Percentiles rank a stretch among this genome's conserved stretches.
phyloP scores from a whole-genome alignment of 2,888 invertebrate species.

The Drosophila conformis region DNA sequence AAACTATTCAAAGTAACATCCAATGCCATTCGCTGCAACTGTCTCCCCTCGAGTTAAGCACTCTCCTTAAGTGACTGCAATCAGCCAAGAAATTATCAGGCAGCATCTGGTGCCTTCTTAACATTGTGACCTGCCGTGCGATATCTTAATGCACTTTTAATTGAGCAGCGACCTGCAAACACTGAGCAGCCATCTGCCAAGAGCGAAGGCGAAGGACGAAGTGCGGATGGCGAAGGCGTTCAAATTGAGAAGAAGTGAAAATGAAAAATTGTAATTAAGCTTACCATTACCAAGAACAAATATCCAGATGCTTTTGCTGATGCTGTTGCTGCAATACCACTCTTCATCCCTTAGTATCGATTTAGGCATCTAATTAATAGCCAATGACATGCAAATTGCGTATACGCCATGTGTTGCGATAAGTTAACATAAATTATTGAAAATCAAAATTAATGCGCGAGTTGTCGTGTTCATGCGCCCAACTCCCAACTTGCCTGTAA shows the following conservation, averaged over 20 bases:
- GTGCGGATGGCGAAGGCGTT: conserved; percentile 9
- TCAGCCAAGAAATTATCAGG: conserved; percentile 67
- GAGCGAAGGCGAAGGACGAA: conserved; percentile 9
- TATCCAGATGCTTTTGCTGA: conserved; percentile 31
- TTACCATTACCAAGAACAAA: conserved; percentile 49
- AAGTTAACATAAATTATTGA: conserved; percentile 75
- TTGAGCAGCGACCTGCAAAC: conserved; percentile 58
- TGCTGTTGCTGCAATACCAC: conserved; percentile 16
- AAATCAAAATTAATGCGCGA: conserved; percentile 73
- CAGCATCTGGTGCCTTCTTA: conserved; percentile 61
- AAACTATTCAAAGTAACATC: conserved; percentile 6
- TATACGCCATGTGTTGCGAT: conserved; percentile 74
- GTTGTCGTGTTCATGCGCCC: conserved; percentile 66
- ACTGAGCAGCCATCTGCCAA: conserved; percentile 44
- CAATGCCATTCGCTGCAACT: conserved; percentile 35
- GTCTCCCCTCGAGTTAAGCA: conserved; percentile 60
- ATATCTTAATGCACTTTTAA: conserved; percentile 76
- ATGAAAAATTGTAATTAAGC: conserved; percentile 71
- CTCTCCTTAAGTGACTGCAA: conserved; percentile 77
- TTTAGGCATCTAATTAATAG: conserved; percentile 38
- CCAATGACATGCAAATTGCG: conserved; percentile 53
- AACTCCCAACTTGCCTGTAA: conserved; percentile 33
- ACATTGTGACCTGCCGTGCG: conserved; percentile 57
- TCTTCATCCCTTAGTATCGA: background rate
- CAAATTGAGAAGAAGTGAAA: conserved; percentile 66